Conservation (phyloP, 2,888 invertebrate genomes). For the Parapristionchus giblindavisi region DNA sequence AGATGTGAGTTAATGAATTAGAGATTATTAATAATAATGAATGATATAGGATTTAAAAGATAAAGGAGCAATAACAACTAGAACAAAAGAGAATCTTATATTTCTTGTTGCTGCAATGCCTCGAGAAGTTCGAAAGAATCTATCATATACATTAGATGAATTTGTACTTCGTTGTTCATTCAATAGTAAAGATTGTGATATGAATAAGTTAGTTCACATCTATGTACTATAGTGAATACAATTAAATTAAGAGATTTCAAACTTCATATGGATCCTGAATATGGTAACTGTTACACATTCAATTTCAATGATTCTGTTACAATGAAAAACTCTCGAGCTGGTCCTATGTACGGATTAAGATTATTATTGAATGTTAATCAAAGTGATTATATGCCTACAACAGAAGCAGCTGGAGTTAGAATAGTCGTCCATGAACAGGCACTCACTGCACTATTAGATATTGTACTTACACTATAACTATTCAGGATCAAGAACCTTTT, state of each 20-base stretch:
- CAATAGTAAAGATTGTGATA: conserved; percentile 67
- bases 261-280: conserved; percentile 69
- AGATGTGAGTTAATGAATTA: conserved; percentile 40
- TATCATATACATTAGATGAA: conserved; percentile 65
- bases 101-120: conserved; percentile 67
- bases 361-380: conserved; percentile 69
- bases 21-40: not conserved
- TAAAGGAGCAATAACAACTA: conserved; percentile 68
- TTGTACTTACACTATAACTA: not conserved
- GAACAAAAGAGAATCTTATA: conserved; percentile 68
- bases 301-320: conserved; percentile 68
- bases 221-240: not conserved
- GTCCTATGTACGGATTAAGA: conserved; percentile 66
- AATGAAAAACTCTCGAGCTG: conserved; percentile 38
- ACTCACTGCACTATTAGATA: not conserved
- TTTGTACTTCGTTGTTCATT: conserved; percentile 69
- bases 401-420: conserved; percentile 68
- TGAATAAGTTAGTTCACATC: conserved; percentile 43
- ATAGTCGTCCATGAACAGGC: conserved; percentile 61
- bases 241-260: conserved; percentile 65
- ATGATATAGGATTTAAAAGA: conserved; percentile 62
- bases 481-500: conserved; percentile 67
- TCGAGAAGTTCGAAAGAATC: conserved; percentile 54
- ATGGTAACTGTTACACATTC: conserved; percentile 70
- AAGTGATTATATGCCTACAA: conserved; percentile 69